Evolutionary conservation across 2,797 vertebrate species (phyloP), one percentile per base, ranked within the genome.

Genomic region (Poecilia wingei): DNA sequence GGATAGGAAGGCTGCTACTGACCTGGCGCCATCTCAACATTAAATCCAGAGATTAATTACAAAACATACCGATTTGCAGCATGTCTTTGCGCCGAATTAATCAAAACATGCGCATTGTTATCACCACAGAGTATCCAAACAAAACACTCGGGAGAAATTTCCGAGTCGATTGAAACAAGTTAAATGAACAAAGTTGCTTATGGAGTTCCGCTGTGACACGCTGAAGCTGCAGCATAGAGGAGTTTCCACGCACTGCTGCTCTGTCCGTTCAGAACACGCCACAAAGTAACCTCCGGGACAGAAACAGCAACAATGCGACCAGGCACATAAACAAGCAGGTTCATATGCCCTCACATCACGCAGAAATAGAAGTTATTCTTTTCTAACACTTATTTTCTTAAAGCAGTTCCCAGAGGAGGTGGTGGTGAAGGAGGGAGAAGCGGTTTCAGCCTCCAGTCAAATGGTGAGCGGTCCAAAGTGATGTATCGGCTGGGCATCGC

Each of bases 341-440:
- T 6, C n/a, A 14, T 20, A 0, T 14, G 20, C 25, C 33, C 20
- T 66, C 20, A 55, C 3, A 2, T 12, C 22, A n/a, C 22, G 7
- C 18, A 33, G n/a, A 28, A 1, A 18, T 68, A 22, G 0, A 6
- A 46, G 43, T 39, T 36, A 6, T 14, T 57, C 28, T 49, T 22
- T 3, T 68, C 33, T 74, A 31, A 45, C 72, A 70, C 3, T 72
- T 59, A 59, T 16, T 72, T 68, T 66, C 59, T 39, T 84, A 53
- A 36, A 76, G 72, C 89, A 93, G 89, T 92, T 91, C 68, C 79
- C 83, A 84, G 86, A 75, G 82, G 88, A 75, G 82, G 88, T 77
- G 85, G 45, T 28, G 84, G 79, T 70, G 49, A 13, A 25, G 76
- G 83, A 46, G 84, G 78, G 72, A 47, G 28, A 18, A 59, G 81